Evolutionary conservation across 2,888 invertebrate genomes (phyloP).

Genomic region (Oxystoma pomonae): DNA sequence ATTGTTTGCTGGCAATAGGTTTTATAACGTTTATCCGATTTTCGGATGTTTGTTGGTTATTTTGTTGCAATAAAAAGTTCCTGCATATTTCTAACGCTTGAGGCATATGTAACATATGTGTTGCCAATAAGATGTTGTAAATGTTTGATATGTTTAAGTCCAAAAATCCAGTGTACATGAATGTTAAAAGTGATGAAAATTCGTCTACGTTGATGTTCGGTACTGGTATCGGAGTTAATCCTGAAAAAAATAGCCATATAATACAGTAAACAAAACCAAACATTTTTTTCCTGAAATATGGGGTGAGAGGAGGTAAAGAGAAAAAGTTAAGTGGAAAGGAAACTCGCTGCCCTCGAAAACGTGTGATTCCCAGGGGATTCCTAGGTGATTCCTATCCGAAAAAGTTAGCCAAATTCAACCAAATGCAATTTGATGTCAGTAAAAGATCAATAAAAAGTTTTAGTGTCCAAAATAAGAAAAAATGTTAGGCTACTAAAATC

Average conservation of each 20-base stretch:
- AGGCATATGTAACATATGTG: slow-evolving; percentile 71
- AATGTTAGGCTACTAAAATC: too few relatives aligned
- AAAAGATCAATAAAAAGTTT: too few relatives aligned
- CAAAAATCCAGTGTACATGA: slow-evolving; percentile 72
- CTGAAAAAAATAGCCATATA: slow-evolving; percentile 37
- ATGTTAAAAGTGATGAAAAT: slow-evolving; percentile 65
- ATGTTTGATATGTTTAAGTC: slow-evolving; percentile 67
- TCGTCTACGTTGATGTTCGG: slow-evolving; percentile 57
- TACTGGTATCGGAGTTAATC: slow-evolving; percentile 46
- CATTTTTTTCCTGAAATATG: too few relatives aligned
- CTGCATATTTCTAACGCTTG: slow-evolving; percentile 66
- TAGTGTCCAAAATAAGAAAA: too few relatives aligned
- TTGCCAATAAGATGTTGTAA: slow-evolving; percentile 66
- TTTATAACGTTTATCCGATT: slow-evolving; percentile 45
- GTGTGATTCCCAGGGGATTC: too few relatives aligned
- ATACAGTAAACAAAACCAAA: too few relatives aligned
- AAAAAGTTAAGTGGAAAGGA: too few relatives aligned
- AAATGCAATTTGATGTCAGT: too few relatives aligned
- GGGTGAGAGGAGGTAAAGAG: too few relatives aligned
- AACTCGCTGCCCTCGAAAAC: too few relatives aligned
- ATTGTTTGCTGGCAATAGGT: slow-evolving; percentile 44
- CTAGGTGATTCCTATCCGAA: too few relatives aligned
- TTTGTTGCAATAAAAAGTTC: slow-evolving; percentile 54
- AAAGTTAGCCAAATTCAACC: too few relatives aligned
- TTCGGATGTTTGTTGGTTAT: slow-evolving; percentile 23